Base-by-base conservation (phyloP, 2,113 vertebrate genomes). In the Chionodraco myersi region DNA sequence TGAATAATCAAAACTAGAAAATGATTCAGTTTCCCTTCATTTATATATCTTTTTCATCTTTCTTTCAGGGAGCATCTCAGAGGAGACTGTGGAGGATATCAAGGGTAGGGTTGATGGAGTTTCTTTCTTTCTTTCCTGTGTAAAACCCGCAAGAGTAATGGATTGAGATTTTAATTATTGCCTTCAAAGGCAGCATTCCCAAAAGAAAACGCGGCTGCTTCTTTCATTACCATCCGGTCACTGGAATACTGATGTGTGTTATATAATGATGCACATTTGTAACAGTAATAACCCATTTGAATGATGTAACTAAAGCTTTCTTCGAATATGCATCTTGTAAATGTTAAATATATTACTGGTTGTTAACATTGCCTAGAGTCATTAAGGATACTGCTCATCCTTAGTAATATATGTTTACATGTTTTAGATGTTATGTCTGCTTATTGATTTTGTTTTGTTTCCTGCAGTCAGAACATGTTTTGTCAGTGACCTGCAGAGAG, bases 61-160 rank as follows among this genome's bases (percentile, higher is more conserved):
- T 16, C 79, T 13, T 72, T 44, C 86, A 99, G 98, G 97, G 62
- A 96, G 95, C 26, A 93, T 99, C 77, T 95, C 96, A 83, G 98
- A 99, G 92, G 96, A 97, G 30, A 90, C 97, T n/a, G 95, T 99
- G 72, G 98, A 99, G 80, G 98, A 99, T 75, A 97, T 99, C 84
- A 99, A 99, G 94, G 98, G 98, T 99, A 91, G 84, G 88, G 79
- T 72, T 30, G 15, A 82, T 7, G 16, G 34, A 64, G 13, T 18
- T 66, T 26, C 78, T 58, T 41, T 41, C 36, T 41, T 80, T 58
- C 7, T 41, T 41, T 63, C 12, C 0, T 1, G 2, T 23, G 13
- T 58, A 45, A 48, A 47, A 56, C 36, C 21, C 5, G 0, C n/a
- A 68, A 72, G 48, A 15, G 2, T 26, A 18, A 53, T n/a, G 6